Evolutionary conservation across 2,113 vertebrate genomes (phyloP).

Genomic region (Tympanuchus pallidicinctus): DNA sequence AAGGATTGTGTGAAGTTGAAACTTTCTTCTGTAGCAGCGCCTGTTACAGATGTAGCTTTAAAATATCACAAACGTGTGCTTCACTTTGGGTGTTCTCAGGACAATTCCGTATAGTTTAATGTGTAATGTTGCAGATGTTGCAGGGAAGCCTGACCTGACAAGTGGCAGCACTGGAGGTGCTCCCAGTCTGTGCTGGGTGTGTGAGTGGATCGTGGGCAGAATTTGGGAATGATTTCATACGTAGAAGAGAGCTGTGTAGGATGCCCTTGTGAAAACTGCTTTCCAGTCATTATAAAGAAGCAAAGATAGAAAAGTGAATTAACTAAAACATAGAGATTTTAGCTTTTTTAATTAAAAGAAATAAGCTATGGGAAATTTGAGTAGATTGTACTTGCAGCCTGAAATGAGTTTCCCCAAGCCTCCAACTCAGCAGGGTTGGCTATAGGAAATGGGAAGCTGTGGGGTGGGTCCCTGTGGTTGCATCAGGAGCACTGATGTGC

Average conservation of each 20-base stretch:
- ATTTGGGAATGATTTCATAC: not conserved
- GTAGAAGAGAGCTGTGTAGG: constrained; percentile 5
- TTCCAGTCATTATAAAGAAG: not conserved
- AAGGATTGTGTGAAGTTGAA: constrained; percentile 1
- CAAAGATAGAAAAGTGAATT: not conserved
- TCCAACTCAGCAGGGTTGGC: not conserved
- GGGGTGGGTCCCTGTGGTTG: not conserved
- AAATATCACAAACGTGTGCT: not conserved
- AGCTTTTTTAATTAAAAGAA: not conserved
- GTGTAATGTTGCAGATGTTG: not conserved
- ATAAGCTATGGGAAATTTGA: not conserved
- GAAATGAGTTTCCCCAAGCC: not conserved
- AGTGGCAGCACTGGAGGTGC: not conserved
- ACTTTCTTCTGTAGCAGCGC: not conserved
- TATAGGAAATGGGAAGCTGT: not conserved
- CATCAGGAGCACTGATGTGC: not conserved
- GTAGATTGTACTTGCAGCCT: not conserved
- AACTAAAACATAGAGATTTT: not conserved
- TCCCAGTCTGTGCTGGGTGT: not conserved
- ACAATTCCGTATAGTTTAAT: not conserved
- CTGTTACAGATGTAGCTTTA: not conserved
- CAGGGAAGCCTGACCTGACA: not conserved
- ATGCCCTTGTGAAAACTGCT: not conserved
- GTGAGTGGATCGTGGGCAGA: not conserved
- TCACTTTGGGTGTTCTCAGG: not conserved